Evolutionary conservation across 2,797 vertebrate genomes (phyloP).

Genomic region (Ateles fusciceps): DNA sequence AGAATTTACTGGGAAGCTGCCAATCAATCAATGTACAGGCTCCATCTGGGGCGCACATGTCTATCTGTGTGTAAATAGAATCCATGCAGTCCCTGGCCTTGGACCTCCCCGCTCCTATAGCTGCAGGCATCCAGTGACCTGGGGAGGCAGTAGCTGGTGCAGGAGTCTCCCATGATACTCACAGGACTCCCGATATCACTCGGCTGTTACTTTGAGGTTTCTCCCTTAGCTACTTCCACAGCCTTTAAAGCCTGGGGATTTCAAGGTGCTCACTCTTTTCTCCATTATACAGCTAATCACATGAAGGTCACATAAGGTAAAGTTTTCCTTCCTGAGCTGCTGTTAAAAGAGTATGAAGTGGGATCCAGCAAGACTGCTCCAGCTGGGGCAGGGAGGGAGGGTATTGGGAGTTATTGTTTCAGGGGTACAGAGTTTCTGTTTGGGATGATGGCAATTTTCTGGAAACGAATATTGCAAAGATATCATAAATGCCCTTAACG

Average conservation of each 20-base stretch:
- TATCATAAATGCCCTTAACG: neutral
- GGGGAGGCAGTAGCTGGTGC: neutral
- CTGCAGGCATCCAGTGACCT: neutral
- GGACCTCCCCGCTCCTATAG: neutral
- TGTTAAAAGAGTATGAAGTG: neutral
- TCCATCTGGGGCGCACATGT: fast-evolving
- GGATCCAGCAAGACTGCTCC: too few relatives aligned
- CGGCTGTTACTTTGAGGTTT: neutral
- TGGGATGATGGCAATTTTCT: neutral
- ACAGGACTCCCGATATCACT: neutral
- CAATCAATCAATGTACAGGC: neutral
- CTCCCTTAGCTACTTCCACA: neutral
- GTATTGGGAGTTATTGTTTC: neutral
- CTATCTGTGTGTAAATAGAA: neutral
- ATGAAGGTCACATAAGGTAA: fast-evolving
- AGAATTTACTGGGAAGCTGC: neutral
- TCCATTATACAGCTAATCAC: neutral
- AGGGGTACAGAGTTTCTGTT: neutral
- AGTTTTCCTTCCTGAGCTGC: neutral
- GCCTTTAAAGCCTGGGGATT: too few relatives aligned
- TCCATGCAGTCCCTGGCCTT: neutral
- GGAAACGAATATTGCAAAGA: neutral
- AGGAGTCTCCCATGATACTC: neutral
- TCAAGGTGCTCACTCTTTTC: neutral
- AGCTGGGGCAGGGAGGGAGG: neutral